Percentiles rank a stretch among this genome's conserved stretches.
phyloP scores from a whole-genome alignment of 1,140 invertebrate genomes.

The Babylonia areolata region DNA sequence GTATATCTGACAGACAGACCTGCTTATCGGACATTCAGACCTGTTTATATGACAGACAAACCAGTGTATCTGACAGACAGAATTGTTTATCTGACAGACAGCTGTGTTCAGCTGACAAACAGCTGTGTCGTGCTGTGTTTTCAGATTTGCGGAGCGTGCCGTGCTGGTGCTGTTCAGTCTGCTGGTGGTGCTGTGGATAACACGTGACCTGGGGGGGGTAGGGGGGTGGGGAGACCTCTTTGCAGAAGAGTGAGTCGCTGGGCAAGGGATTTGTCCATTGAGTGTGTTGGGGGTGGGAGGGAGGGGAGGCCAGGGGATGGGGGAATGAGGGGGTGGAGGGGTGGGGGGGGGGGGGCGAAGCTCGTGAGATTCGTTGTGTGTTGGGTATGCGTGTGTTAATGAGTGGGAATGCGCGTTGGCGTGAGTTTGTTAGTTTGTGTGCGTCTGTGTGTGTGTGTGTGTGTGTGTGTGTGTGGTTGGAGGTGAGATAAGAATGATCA shows the following conservation, averaged over 20 bases:
- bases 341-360: background rate
- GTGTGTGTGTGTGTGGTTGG: background rate
- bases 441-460: background rate
- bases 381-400: background rate
- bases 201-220: slow-evolving; percentile 89
- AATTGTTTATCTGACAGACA: no score
- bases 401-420: background rate
- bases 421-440: background rate
- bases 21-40: no score
- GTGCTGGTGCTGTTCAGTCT: slow-evolving; percentile 87
- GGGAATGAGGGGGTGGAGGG: background rate
- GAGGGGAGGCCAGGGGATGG: no score
- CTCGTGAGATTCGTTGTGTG: no score
- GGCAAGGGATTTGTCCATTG: no score
- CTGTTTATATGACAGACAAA: no score
- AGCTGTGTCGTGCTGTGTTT: background rate
- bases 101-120: no score
- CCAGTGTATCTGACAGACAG: no score
- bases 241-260: slow-evolving; percentile 47
- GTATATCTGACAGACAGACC: no score
- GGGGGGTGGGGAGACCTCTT: slow-evolving; percentile 82
- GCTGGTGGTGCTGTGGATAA: slow-evolving; percentile 91
- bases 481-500: no score
- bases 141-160: slow-evolving; percentile 83
- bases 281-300: no score